Base-by-base conservation (phyloP, 2,113 vertebrate genomes). In the Urocitellus parryii region DNA sequence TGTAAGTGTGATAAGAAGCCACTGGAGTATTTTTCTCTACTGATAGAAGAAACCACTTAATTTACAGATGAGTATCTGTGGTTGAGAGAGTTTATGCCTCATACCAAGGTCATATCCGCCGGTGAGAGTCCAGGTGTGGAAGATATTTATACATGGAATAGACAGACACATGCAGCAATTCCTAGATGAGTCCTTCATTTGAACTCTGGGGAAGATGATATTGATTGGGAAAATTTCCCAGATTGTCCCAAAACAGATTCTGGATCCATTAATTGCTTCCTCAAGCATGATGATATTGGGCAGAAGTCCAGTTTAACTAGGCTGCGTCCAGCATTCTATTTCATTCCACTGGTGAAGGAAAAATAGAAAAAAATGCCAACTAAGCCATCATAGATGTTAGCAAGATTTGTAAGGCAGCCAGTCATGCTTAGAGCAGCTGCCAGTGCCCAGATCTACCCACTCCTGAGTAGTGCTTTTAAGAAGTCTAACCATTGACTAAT, bases 371-470 rank as follows among this genome's bases (percentile, higher is more conserved):
- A 53, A 95, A 88, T 65, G 85, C 83, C 25, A 61, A 12, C 82
- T n/a, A 65, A 87, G 72, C 70, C 73, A 89, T 89, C 93, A 48
- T 12, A n/a, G 53, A 89, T 61, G 45, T 82, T 53, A 78, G 82
- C 82, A 84, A 87, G 86, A 48, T 63, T 56, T 70, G n/a, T 84
- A 88, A 91, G 82, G 76, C 82, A 96, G 81, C 84, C 85, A 76
- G 67, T 12, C 39, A 48, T 80, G 93, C 82, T 84, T 20, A 48
- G 90, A 67, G 16, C 79, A 65, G 51, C 84, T 78, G 70, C 82
- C 13, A 17, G 76, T 9, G 14, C 37, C 48, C 63, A 73, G 80
- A 73, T 6, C 29, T 24, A 7, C 56, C 37, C 16, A 39, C 27
- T 4, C 87, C 39, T 7, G n/a, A 73, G n/a, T 16, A 48, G 68